phyloP scores from a whole-genome alignment of 2,888 invertebrate genomes.

The Antitype chi region DNA sequence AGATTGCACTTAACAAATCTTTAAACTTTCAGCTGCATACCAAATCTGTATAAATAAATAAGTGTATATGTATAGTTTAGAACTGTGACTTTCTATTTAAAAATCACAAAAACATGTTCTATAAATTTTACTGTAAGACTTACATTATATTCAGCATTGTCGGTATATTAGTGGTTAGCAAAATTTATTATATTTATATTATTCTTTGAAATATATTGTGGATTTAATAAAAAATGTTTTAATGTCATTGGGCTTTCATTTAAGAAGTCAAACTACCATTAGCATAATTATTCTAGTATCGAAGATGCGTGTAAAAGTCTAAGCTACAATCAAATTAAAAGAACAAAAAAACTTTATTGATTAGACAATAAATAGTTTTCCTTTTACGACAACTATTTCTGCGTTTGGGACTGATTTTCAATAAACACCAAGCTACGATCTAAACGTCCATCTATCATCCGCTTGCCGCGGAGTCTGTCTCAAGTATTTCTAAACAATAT shows the following conservation, averaged over 20 bases:
- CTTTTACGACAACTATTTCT: neutral
- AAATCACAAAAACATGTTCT: constrained; percentile 74
- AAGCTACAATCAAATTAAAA: neutral
- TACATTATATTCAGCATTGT: constrained; percentile 78
- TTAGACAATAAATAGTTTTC: neutral
- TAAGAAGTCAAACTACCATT: constrained; percentile 11
- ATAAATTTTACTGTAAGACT: constrained; percentile 75
- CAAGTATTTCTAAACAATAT: neutral
- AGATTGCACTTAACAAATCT: constrained; percentile 56
- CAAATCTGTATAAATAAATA: constrained; percentile 56
- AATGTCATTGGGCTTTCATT: constrained; percentile 84
- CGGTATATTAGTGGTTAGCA: constrained; percentile 82
- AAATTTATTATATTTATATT: constrained; percentile 90
- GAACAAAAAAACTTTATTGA: neutral
- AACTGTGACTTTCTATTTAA: constrained; percentile 69
- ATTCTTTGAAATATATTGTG: constrained; percentile 90
- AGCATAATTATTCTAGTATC: neutral
- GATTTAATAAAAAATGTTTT: constrained; percentile 89
- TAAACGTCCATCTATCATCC: neutral
- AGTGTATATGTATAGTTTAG: constrained; percentile 60
- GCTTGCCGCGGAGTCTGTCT: neutral
- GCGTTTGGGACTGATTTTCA: neutral
- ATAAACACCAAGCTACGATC: neutral
- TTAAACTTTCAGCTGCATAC: constrained; percentile 60
- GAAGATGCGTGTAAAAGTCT: neutral